Evolutionary conservation across 1,140 invertebrate genomes (phyloP), one percentile per base, ranked within the genome.

Genomic region (Amyelois transitella): DNA sequence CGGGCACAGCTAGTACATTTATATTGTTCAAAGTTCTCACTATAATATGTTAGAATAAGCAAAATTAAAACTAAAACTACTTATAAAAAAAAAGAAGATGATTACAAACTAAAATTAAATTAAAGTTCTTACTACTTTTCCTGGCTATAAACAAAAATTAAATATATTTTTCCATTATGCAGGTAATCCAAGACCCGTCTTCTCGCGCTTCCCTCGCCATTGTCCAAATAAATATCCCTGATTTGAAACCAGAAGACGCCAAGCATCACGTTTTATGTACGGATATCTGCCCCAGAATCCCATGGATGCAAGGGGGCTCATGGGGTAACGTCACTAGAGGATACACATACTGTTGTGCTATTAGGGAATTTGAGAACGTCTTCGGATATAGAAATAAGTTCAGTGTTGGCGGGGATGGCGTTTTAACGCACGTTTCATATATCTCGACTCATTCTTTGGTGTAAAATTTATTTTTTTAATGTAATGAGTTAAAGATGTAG

Each of bases 191-290:
- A 60, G 67, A 77, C 56, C 58, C 58, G 8, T 50, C 54, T 20
- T 61, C 62, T 0, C 25, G 51, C n/a, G 60, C 66, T 18, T 70
- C 69, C 1, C 50, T 86, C 4, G 83, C 75, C 0, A 75, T 86
- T 4, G 64, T 86, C 43, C 71, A 85, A 55, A 65, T 85, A 0
- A 86, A 86, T 49, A 60, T 81, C 24, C 83, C 81, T 0, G 64
- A 77, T 20, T 44, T 83, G 24, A 48, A 50, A n/a, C 32, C 53
- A 3, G 20, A 55, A 2, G 65, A 82, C 2, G 69, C 65, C 2
- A 18, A 38, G 6, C 50, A 43, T 0, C 59, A 79, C 20, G 53
- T 76, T 1, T 55, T 68, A 0, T 87, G 84, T 55, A 49, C 51
- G 32, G 81, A 87, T 24, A 68, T 82, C 7, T 85, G 80, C 48